These are phyloP conservation scores for Argyresthia goedartella DNA, from an alignment of 2,888 invertebrate species.

Conservation along the genomic window DNA sequence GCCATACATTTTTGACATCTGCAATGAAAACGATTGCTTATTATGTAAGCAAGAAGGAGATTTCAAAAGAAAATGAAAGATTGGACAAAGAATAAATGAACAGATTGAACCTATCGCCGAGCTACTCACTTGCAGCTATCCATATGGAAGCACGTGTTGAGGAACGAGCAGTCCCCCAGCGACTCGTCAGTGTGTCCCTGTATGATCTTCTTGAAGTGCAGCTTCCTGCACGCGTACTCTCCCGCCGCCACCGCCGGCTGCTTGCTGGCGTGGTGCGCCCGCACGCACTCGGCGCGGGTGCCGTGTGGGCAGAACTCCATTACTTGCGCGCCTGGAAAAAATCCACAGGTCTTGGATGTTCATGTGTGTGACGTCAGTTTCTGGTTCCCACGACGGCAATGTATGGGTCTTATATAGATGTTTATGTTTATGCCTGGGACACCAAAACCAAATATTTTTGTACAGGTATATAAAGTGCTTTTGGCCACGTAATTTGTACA, in stretches of 20 bases:
- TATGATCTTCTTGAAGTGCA: slow-evolving; percentile 98
- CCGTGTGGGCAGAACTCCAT: slow-evolving; percentile 98
- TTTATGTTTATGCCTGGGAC: neutral
- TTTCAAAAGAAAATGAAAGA: too few relatives aligned
- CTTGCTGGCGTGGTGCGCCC: slow-evolving; percentile 34
- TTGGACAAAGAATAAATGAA: too few relatives aligned
- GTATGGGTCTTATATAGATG: too few relatives aligned
- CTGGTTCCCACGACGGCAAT: too few relatives aligned
- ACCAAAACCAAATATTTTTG: neutral
- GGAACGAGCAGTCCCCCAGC: slow-evolving; percentile 96
- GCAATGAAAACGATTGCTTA: too few relatives aligned
- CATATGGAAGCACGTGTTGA: slow-evolving; percentile 99
- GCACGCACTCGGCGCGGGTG: slow-evolving; percentile 88
- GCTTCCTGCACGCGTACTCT: slow-evolving; percentile 77
- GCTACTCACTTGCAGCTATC: slow-evolving; percentile 91
- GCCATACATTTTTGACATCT: too few relatives aligned
- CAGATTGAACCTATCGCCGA: too few relatives aligned
- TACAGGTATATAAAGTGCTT: too few relatives aligned
- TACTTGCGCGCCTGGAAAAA: slow-evolving; percentile 76
- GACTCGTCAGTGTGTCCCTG: slow-evolving; percentile 94
- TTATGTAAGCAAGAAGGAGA: too few relatives aligned
- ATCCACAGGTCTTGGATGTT: too few relatives aligned
- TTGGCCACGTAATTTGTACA: too few relatives aligned
- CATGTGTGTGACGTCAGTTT: too few relatives aligned
- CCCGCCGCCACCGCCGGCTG: slow-evolving; percentile 30